phyloP scores from a whole-genome alignment of 2,888 invertebrate genomes.

The Eristalinus sepulchralis region DNA sequence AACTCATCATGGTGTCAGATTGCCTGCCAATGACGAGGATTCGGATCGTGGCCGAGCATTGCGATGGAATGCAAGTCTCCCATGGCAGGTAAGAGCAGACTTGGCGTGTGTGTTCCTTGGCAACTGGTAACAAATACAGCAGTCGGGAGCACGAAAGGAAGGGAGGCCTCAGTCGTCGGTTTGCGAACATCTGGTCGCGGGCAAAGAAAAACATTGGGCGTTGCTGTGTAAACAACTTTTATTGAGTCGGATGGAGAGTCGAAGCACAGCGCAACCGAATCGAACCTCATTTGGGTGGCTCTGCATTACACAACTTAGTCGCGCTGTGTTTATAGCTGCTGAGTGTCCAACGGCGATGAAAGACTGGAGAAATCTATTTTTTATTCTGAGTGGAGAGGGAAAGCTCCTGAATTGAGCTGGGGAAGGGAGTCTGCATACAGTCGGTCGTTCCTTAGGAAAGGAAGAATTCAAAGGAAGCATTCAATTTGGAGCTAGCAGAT shows the following conservation, averaged over 20 bases:
- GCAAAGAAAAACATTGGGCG: slow-evolving; percentile 15
- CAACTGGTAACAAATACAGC: neutral
- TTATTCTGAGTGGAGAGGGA: neutral
- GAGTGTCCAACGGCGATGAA: neutral
- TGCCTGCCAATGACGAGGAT: slow-evolving; percentile 30
- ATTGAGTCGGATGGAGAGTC: slow-evolving; percentile 38
- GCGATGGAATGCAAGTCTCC: slow-evolving; percentile 52
- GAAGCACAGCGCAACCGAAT: neutral
- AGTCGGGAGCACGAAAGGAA: neutral
- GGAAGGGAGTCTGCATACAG: no score
- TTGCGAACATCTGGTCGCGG: slow-evolving; percentile 40
- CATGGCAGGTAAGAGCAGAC: slow-evolving; percentile 61
- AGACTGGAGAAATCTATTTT: no score
- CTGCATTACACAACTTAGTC: slow-evolving; percentile 54
- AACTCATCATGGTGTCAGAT: slow-evolving; percentile 66
- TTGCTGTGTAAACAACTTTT: slow-evolving; percentile 57
- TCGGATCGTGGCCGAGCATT: slow-evolving; percentile 27
- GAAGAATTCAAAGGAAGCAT: no score
- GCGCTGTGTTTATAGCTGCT: slow-evolving; percentile 58
- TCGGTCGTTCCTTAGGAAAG: no score
- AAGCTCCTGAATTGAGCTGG: no score
- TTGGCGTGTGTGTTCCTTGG: slow-evolving; percentile 16
- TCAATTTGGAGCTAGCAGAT: no score
- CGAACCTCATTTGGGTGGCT: slow-evolving; percentile 57
- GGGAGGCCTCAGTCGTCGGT: neutral